phyloP scores from a whole-genome alignment of 2,113 vertebrate species.

The Castor canadensis region DNA sequence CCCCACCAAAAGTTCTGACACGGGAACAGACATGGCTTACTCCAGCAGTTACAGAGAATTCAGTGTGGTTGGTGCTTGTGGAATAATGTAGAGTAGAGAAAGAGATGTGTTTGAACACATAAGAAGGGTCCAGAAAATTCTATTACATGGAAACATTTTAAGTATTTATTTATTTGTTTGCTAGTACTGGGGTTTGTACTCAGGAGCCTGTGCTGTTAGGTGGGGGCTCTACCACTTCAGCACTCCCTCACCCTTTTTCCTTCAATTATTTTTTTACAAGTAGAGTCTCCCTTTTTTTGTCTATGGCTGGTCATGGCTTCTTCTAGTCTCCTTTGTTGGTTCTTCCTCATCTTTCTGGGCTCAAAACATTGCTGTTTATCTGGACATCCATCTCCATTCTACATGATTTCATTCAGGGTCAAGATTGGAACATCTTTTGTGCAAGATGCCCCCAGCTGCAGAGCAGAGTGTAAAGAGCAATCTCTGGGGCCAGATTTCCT shows the following conservation, averaged over 20 bases:
- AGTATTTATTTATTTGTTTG: background rate
- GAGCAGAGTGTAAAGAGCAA: background rate
- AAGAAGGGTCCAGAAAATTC: background rate
- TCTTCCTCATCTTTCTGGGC: background rate
- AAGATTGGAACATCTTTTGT: background rate
- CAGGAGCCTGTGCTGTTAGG: no score
- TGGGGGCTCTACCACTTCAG: background rate
- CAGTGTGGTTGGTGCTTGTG: background rate
- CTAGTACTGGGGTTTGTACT: no score
- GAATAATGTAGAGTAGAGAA: background rate
- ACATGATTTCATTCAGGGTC: background rate
- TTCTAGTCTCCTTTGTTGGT: background rate
- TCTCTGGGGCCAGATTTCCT: background rate
- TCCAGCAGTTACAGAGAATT: background rate
- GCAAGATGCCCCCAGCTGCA: background rate
- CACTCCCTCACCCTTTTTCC: background rate
- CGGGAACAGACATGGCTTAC: background rate
- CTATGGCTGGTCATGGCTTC: background rate
- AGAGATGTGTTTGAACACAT: background rate
- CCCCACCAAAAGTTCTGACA: background rate
- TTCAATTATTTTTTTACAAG: no score
- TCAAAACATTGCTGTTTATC: background rate
- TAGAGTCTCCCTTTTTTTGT: background rate
- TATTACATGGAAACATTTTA: background rate
- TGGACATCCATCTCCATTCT: background rate